phyloP scores from a whole-genome alignment of 2,797 vertebrate genomes.

The Pristis pectinata region DNA sequence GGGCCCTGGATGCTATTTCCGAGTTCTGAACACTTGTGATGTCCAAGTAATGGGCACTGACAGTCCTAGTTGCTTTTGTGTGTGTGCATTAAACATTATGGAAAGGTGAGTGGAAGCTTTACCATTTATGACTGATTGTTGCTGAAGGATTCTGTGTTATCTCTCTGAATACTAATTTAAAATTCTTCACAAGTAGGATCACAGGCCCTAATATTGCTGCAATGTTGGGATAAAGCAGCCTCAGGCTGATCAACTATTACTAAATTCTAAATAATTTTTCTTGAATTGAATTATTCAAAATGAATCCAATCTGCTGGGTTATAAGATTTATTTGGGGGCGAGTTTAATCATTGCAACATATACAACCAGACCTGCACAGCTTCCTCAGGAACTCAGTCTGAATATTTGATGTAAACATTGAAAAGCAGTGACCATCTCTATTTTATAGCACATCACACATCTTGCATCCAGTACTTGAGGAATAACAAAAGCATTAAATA shows the following conservation, averaged over 20 bases:
- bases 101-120: neutral
- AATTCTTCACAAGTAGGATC: neutral
- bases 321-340: neutral
- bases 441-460: neutral
- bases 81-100: neutral
- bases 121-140: neutral
- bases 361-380: neutral
- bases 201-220: neutral
- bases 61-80: neutral
- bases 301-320: neutral
- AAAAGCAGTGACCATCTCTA: neutral
- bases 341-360: neutral
- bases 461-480: neutral
- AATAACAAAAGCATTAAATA: neutral
- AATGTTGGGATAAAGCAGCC: neutral
- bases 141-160: neutral
- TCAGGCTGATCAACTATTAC: neutral
- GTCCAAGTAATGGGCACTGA: too few relatives aligned
- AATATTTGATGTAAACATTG: neutral
- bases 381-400: neutral
- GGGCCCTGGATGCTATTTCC: too few relatives aligned
- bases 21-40: too few relatives aligned
- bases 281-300: neutral
- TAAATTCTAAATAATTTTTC: slow-evolving; percentile 1
- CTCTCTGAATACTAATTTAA: neutral